Conservation (phyloP, 1,140 invertebrate genomes). For the Zaprionus ornatus region DNA sequence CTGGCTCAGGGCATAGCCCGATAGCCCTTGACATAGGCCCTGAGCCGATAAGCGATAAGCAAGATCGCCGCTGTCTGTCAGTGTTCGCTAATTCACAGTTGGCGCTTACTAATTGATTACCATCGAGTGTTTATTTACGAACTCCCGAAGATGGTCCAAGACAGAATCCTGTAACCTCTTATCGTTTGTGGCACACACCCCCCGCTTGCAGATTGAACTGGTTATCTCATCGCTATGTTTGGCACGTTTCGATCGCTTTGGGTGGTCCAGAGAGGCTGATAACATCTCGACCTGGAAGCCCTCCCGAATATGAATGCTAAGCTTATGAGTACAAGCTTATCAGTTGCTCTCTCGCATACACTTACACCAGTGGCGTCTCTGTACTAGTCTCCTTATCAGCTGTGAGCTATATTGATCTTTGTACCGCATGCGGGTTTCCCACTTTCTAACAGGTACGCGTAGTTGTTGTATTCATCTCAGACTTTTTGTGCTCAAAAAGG, state of each 20-base stretch:
- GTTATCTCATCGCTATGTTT: constrained; percentile 44
- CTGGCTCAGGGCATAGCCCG: constrained; percentile 47
- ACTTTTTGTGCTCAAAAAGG: constrained; percentile 21
- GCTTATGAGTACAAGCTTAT: constrained; percentile 38
- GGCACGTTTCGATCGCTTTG: constrained; percentile 29
- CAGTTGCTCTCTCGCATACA: not conserved
- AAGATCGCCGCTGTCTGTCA: constrained; percentile 34
- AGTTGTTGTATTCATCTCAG: constrained; percentile 55
- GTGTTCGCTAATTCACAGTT: constrained; percentile 69
- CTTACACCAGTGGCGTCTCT: not conserved
- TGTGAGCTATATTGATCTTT: constrained; percentile 16
- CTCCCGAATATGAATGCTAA: constrained; percentile 19
- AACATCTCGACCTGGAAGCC: not conserved
- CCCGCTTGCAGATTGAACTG: not conserved
- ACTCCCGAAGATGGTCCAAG: not conserved
- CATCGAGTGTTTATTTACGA: not conserved
- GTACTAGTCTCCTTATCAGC: not conserved
- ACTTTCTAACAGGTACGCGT: not conserved
- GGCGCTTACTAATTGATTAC: constrained; percentile 73
- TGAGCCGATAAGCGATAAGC: constrained; percentile 22
- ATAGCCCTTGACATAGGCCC: constrained; percentile 56
- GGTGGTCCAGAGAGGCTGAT: constrained; percentile 51
- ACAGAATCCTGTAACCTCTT: not conserved
- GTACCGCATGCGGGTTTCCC: constrained; percentile 52
- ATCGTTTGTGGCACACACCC: not conserved